Percentiles rank a stretch among this genome's conserved stretches.
These are phyloP conservation scores for Pogonus chalceus DNA, from an alignment of 1,140 invertebrate species.

Conservation along the genomic window DNA sequence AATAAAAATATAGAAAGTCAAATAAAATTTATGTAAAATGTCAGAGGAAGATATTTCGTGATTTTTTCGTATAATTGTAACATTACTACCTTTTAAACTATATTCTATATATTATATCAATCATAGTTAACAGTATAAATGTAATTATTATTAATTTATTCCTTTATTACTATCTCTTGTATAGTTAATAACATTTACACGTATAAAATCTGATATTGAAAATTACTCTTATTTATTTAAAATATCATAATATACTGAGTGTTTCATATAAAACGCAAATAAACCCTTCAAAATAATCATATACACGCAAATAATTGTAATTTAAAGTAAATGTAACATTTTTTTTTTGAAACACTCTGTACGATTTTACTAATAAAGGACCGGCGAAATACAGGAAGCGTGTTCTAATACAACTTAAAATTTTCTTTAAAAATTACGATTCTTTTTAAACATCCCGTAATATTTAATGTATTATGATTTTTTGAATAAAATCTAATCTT, in stretches of 20 bases:
- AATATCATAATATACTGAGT: neutral
- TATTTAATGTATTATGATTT: too few relatives aligned
- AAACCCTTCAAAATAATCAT: neutral
- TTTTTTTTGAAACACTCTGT: neutral
- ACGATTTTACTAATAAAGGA: neutral
- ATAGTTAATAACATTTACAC: neutral
- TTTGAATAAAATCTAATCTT: too few relatives aligned
- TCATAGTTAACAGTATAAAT: neutral
- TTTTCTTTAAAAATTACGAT: too few relatives aligned
- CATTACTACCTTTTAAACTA: too few relatives aligned
- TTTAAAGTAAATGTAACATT: neutral
- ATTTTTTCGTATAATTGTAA: too few relatives aligned
- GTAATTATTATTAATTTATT: neutral
- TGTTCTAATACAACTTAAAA: neutral
- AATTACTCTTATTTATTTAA: neutral
- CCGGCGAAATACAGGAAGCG: neutral
- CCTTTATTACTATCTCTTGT: neutral
- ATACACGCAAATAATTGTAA: too few relatives aligned
- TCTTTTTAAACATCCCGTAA: too few relatives aligned
- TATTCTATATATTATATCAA: too few relatives aligned
- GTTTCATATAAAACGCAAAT: neutral
- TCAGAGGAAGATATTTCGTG: too few relatives aligned
- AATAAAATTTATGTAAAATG: too few relatives aligned
- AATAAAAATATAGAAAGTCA: too few relatives aligned
- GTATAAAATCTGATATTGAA: slow-evolving; percentile 1